Conservation (phyloP, 2,888 invertebrate species). For the Ennomos fuscantarius region DNA sequence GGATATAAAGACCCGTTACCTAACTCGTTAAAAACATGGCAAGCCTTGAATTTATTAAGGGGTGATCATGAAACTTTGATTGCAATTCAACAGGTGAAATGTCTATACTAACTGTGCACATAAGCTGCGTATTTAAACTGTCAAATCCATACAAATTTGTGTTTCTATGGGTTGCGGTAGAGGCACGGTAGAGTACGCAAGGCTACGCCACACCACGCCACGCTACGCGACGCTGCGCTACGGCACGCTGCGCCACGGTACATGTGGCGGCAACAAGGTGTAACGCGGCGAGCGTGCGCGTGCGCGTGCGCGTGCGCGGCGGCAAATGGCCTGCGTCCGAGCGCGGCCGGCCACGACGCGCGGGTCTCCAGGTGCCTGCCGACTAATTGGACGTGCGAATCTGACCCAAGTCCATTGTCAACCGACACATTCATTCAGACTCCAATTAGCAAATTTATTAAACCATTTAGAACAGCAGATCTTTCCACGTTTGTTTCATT, state of each 20-base stretch:
- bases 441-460: slow-evolving; percentile 12
- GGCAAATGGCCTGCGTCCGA: slow-evolving; percentile 53
- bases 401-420: slow-evolving; percentile 38
- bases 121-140: no score
- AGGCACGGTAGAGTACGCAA: slow-evolving; percentile 37
- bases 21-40: no score
- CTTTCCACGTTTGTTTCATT: neutral
- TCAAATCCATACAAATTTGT: no score
- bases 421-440: slow-evolving; percentile 5
- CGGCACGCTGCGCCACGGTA: slow-evolving; percentile 50
- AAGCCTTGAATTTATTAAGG: no score
- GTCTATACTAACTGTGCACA: no score
- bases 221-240: slow-evolving; percentile 32
- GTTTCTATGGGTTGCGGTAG: no score
- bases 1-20: no score
- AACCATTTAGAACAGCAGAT: neutral
- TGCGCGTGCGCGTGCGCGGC: slow-evolving; percentile 39
- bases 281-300: slow-evolving; percentile 45
- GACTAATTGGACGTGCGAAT: slow-evolving; percentile 47
- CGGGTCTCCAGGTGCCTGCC: slow-evolving; percentile 42
- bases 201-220: slow-evolving; percentile 42
- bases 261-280: slow-evolving; percentile 64
- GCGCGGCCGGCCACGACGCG: slow-evolving; percentile 38
- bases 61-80: no score
- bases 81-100: no score